Evolutionary conservation across 2,113 vertebrate species (phyloP), one percentile per base, ranked within the genome.

Genomic region (Sardina pilchardus): DNA sequence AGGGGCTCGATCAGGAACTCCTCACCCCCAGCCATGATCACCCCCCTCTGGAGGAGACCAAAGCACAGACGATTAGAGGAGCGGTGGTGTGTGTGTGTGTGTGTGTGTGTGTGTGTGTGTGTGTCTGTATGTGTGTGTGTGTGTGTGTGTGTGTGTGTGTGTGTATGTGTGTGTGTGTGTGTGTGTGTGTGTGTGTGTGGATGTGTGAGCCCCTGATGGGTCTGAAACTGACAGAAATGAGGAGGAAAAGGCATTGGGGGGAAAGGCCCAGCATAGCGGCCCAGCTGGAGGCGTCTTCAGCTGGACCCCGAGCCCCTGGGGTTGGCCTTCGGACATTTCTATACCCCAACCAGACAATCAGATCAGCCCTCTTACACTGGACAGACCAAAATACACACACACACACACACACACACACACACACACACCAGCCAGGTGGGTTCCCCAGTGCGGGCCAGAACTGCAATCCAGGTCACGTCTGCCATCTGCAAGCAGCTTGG

Each of bases 1-100:
- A 99, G 94, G 21, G 98, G 98, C 89, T 99, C 98, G 16, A 99
- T 99, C 92, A 99, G 95, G 93, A 97, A 99, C 85, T 99, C 98
- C 90, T 99, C 98, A 50, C 97, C 97, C 0, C 96, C 98, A 0
- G 97, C 96, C 67, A 99, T 96, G 45, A 99, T 99, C 91, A 99
- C 97, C 83, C 98, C 98, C 17, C 98, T 97, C 98, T 99, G 94
- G 86, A 88, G 91, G 90, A 90, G 84, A 83, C 83, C 67, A 90
- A 80, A 85, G 63, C 21, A 82, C 85, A 24, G 84, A 19, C 67
- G 81, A 90, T 85, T 24, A 86, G 26, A 53, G 26, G 26, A 30
- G 63, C 50, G 6, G 4, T 8, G 59, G 24, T 24, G 59, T 1
- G 39, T 42, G 39, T 42, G 39, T 42, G 39, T 42, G 39, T 42